Conservation (phyloP, 2,888 invertebrate species). For the Emmelina monodactyla region DNA sequence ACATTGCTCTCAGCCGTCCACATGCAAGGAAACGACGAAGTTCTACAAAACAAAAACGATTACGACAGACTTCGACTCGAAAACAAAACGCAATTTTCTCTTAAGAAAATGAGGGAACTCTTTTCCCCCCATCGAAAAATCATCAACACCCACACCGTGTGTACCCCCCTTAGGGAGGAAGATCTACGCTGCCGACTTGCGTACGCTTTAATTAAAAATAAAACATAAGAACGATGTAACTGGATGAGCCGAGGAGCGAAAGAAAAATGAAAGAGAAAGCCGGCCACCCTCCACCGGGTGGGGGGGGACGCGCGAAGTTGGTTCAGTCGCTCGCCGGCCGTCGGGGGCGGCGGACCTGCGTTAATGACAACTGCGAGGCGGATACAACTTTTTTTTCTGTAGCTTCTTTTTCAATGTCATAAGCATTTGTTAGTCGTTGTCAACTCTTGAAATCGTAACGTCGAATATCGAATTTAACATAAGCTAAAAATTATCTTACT, state of each 20-base stretch:
- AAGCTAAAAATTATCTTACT: too few species aligned
- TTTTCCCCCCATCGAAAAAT: conserved; percentile 68
- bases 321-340: conserved; percentile 54
- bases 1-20: conserved; percentile 37
- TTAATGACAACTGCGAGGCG: conserved; percentile 63
- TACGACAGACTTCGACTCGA: conserved; percentile 66
- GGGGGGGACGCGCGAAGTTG: conserved; percentile 45
- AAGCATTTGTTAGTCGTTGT: neutral
- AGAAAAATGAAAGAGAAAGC: conserved; percentile 68
- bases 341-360: conserved; percentile 49
- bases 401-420: neutral
- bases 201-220: conserved; percentile 68
- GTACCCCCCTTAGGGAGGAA: conserved; percentile 49
- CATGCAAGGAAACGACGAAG: conserved; percentile 46
- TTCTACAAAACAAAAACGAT: conserved; percentile 63
- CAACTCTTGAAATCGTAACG: too few species aligned
- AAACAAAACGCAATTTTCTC: conserved; percentile 68
- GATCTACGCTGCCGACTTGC: conserved; percentile 65
- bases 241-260: conserved; percentile 67
- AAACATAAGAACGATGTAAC: conserved; percentile 68
- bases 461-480: too few species aligned
- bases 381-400: too few species aligned
- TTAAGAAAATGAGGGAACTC: conserved; percentile 68
- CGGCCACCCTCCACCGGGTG: conserved; percentile 44
- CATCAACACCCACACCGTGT: conserved; percentile 65